Evolutionary conservation across 1,140 invertebrate genomes (phyloP), one percentile per base, ranked within the genome.

Genomic region (Rhopalosiphum maidis): DNA sequence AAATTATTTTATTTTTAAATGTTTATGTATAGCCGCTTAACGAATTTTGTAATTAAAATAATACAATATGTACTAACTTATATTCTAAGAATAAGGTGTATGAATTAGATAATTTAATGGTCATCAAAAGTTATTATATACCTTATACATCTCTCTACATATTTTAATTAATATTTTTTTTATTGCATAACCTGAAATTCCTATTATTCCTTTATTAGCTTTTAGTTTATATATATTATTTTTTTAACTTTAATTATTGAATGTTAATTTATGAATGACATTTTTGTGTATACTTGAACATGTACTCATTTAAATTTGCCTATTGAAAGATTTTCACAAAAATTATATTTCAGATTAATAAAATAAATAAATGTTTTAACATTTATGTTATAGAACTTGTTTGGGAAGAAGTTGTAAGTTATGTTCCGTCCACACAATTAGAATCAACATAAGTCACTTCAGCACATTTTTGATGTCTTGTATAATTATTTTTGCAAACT

Each of bases 371-470:
- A n/a, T 77, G 2, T 9, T 85, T 85, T 86, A 30, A 86, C 1
- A 68, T 86, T 51, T 77, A 25, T 93, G 43, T 93, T 93, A 21
- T 30, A 93, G 91, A 93, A 85, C 91, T 93, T 86, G 82, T 93
- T 86, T 93, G 91, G 91, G 82, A 93, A 83, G 91, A 93, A 93
- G 82, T 93, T 86, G 60, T 85, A 18, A 54, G 77, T 60, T 93
- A 86, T 93, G 91, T 93, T 93, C 91, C 91, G 46, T 55, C 91
- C 46, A 41, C 48, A 37, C 46, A 93, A 86, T 30, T 41, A 92
- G 41, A 22, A 54, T 25, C 82, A 30, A 22, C 35, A 86, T 93
- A 83, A 51, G 46, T 54, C 37, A 85, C 11, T 86, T 54, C 22
- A 85, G 8, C 35, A 92, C 8, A 35, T 35, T 48, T 37, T 85